Conservation (phyloP, 2,797 vertebrate species). For the Acomys russatus region DNA sequence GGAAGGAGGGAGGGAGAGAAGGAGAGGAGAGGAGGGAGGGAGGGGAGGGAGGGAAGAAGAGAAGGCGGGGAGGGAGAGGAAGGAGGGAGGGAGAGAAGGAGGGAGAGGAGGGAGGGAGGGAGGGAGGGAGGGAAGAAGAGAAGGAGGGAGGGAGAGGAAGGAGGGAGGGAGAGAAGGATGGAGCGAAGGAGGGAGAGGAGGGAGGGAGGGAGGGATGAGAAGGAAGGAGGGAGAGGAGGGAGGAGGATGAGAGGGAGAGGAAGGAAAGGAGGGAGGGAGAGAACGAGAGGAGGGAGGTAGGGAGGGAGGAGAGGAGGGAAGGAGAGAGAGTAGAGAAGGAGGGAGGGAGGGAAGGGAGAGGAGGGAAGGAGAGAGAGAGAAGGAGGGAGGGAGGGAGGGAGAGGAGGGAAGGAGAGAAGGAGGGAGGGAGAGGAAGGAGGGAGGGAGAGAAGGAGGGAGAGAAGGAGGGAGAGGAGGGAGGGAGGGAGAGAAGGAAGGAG, state of each 20-base stretch:
- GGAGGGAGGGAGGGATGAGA: no score
- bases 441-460: neutral
- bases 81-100: neutral
- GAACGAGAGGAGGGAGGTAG: no score
- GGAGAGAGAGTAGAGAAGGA: neutral
- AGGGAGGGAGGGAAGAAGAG: neutral
- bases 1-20: neutral
- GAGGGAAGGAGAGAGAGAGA: no score
- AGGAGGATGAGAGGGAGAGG: neutral
- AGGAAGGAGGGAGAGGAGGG: no score
- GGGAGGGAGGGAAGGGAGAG: neutral
- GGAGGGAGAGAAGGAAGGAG: neutral
- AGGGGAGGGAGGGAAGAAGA: no score
- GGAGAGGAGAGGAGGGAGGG: no score
- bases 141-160: no score
- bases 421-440: neutral
- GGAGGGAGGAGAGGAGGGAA: neutral
- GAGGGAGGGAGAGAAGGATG: no score
- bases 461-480: neutral
- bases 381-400: neutral
- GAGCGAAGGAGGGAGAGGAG: neutral
- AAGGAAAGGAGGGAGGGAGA: neutral
- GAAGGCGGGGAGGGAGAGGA: no score
- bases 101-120: no score
- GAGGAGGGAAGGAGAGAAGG: no score